phyloP scores from a whole-genome alignment of 1,140 invertebrate genomes.

The Hylaeus volcanicus region DNA sequence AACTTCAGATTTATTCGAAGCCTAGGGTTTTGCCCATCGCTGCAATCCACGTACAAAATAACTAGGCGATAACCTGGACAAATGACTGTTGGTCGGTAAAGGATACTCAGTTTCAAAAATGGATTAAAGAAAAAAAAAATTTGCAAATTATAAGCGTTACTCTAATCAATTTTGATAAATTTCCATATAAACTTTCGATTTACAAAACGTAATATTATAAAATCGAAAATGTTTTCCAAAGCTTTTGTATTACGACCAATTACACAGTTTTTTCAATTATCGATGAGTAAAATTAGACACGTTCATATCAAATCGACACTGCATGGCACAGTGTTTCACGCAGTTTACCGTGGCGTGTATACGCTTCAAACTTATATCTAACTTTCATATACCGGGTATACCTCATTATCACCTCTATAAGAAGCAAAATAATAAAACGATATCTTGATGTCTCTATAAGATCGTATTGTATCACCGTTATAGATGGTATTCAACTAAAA shows the following conservation, averaged over 20 bases:
- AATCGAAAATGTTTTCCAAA: background rate
- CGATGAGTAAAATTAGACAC: slow-evolving; percentile 29
- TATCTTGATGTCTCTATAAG: no score
- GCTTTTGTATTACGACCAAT: background rate
- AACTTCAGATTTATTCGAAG: no score
- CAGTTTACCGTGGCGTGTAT: slow-evolving; percentile 22
- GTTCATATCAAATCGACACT: slow-evolving; percentile 23
- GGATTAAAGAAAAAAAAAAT: no score
- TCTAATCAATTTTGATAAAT: background rate
- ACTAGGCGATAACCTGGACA: no score
- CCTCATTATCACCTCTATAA: background rate
- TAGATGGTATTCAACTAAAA: no score
- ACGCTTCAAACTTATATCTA: slow-evolving; percentile 33
- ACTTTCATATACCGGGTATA: slow-evolving; percentile 25
- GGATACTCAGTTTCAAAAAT: no score
- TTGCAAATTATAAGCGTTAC: no score
- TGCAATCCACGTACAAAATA: no score
- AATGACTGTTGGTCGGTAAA: no score
- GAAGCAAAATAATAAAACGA: background rate
- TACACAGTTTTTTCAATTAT: slow-evolving; percentile 23
- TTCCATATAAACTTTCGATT: background rate
- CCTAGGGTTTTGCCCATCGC: no score
- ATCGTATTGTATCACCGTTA: background rate
- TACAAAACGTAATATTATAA: background rate
- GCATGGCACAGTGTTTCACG: slow-evolving; percentile 19